Percentiles rank a stretch among this genome's conserved stretches.
These are phyloP conservation scores for Aricia artaxerxes DNA, from an alignment of 2,888 invertebrate genomes.

Conservation along the genomic window DNA sequence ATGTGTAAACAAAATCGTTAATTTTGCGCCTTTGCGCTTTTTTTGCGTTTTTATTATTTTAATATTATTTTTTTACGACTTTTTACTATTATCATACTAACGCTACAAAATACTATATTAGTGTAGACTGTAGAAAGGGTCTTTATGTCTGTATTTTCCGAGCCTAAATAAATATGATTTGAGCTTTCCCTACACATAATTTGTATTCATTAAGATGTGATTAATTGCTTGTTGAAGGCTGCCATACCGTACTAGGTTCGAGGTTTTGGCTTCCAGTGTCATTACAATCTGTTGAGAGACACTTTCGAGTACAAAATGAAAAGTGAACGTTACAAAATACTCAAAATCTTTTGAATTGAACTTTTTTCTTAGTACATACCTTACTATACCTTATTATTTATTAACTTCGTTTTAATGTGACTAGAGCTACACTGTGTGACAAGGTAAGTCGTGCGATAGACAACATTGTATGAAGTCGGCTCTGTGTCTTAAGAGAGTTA, in stretches of 20 bases:
- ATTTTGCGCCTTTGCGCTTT: too few species aligned
- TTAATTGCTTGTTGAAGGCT: constrained; percentile 10
- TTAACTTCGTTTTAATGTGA: too few species aligned
- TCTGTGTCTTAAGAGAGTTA: too few species aligned
- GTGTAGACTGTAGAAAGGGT: neutral
- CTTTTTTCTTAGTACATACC: too few species aligned
- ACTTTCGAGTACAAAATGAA: neutral
- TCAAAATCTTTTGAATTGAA: too few species aligned
- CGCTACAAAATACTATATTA: neutral
- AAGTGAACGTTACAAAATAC: neutral
- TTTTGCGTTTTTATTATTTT: neutral
- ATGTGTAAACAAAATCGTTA: too few species aligned
- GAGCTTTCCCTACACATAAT: neutral
- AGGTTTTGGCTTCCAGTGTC: neutral
- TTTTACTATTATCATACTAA: neutral
- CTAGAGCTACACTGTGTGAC: too few species aligned
- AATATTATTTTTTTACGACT: too few species aligned
- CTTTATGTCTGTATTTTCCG: neutral
- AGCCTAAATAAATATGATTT: neutral
- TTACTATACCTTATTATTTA: too few species aligned
- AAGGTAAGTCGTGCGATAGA: too few species aligned
- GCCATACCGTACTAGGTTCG: neutral
- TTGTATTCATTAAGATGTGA: neutral
- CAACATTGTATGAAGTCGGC: too few species aligned
- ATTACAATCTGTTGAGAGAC: constrained; percentile 1